phyloP scores from a whole-genome alignment of 2,113 vertebrate species.

The Junco hyemalis region DNA sequence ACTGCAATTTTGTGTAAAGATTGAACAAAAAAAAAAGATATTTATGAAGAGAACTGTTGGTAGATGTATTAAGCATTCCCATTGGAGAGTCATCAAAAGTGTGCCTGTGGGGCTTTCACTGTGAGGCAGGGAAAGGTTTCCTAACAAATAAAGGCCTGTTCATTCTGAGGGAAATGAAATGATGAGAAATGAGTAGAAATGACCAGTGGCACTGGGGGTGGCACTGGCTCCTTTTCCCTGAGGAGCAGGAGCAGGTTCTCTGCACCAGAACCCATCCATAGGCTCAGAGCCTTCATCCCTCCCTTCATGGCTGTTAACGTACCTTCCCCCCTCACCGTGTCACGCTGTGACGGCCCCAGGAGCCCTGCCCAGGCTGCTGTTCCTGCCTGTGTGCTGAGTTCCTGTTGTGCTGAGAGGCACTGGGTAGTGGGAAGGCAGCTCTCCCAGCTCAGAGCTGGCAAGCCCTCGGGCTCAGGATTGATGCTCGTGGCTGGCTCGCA shows the following conservation, averaged over 20 bases:
- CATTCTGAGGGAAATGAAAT: neutral
- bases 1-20: neutral
- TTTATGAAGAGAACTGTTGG: neutral
- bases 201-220: neutral
- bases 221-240: neutral
- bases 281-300: slow-evolving; percentile 64
- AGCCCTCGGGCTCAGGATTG: slow-evolving; percentile 59
- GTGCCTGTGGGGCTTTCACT: neutral
- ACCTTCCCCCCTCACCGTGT: slow-evolving; percentile 61
- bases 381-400: slow-evolving; percentile 12
- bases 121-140: neutral
- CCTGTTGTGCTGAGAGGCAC: neutral
- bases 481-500: slow-evolving; percentile 61
- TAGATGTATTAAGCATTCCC: neutral
- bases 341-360: slow-evolving; percentile 60
- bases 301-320: slow-evolving; percentile 65
- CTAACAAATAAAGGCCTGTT: neutral
- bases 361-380: slow-evolving; percentile 19
- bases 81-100: neutral
- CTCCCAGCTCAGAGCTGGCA: slow-evolving; percentile 42
- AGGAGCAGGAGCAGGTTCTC: neutral
- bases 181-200: neutral
- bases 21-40: neutral
- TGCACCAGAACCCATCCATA: slow-evolving; percentile 30
- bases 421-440: neutral